A percentile compares a stretch with the other conserved stretches of the same genome.
Conservation (phyloP, 2,888 invertebrate species). For the Octonoba sinensis region DNA sequence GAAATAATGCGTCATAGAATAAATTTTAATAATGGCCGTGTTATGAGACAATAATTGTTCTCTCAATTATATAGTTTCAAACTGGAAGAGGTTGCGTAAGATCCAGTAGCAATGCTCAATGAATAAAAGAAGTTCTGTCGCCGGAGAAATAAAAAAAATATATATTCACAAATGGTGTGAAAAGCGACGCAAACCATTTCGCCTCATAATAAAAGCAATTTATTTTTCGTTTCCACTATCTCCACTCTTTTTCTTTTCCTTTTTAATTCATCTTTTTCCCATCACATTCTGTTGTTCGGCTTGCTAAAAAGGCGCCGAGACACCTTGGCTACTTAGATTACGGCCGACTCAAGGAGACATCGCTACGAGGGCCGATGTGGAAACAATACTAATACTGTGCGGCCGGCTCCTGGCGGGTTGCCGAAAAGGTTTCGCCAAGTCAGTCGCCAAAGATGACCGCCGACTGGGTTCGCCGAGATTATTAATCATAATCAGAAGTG, state of each 20-base stretch:
- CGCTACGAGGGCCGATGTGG: neutral
- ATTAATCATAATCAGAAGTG: neutral
- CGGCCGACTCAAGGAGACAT: neutral
- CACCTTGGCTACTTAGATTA: conserved; percentile 40
- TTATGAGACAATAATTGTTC: no score
- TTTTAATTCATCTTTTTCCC: conserved; percentile 5
- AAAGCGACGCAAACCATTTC: no score
- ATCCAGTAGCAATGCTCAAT: no score
- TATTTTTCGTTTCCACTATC: neutral
- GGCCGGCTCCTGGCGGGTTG: conserved; percentile 4
- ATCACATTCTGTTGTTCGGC: neutral
- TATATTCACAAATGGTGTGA: no score
- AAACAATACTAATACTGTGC: conserved; percentile 49
- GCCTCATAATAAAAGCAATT: conserved; percentile 21
- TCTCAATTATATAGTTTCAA: no score
- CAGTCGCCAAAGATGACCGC: neutral
- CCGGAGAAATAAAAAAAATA: no score
- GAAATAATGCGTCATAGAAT: no score
- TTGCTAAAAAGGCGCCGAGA: conserved; percentile 43
- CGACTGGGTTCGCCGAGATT: neutral
- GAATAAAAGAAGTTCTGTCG: no score
- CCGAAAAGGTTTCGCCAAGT: neutral
- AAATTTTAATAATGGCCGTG: no score
- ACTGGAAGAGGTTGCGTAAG: no score
- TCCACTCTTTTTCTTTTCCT: conserved; percentile 9